Evolutionary conservation across 2,113 vertebrate genomes (phyloP).

Genomic region (Geococcyx californianus): DNA sequence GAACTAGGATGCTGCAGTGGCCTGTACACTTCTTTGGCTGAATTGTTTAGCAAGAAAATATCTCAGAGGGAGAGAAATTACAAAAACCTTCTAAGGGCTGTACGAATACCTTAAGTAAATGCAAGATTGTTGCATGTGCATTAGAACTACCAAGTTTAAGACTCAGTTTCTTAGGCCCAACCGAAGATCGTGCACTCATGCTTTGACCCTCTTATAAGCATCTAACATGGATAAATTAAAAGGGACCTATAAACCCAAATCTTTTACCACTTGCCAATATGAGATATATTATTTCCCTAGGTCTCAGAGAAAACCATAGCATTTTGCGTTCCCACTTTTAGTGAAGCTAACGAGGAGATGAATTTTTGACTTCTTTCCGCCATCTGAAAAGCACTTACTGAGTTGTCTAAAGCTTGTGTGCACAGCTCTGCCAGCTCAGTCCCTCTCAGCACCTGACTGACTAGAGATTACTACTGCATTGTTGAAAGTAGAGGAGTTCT

Average conservation of each 20-base stretch:
- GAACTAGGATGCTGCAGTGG: not conserved
- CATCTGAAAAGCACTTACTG: not conserved
- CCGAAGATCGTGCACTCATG: not conserved
- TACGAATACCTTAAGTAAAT: not conserved
- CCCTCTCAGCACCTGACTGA: not conserved
- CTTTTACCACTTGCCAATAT: not conserved
- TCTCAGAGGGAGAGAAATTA: not conserved
- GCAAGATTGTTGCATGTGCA: not conserved
- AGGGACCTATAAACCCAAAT: not conserved
- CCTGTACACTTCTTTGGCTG: not conserved
- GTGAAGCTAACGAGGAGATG: constrained; percentile 23
- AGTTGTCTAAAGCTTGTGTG: not conserved
- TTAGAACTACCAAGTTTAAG: not conserved
- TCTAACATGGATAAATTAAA: not conserved
- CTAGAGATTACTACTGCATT: not conserved
- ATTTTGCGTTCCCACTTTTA: not conserved
- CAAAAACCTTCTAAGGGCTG: not conserved
- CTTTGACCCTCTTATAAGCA: not conserved
- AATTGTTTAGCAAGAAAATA: not conserved
- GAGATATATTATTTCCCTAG: constrained; percentile 1
- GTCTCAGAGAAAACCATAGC: not conserved
- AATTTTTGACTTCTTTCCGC: constrained; percentile 28
- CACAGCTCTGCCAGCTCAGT: not conserved
- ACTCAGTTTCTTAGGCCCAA: not conserved
- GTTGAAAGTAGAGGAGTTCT: not conserved